phyloP scores from a whole-genome alignment of 2,888 invertebrate genomes.

The Phytoseiulus persimilis region DNA sequence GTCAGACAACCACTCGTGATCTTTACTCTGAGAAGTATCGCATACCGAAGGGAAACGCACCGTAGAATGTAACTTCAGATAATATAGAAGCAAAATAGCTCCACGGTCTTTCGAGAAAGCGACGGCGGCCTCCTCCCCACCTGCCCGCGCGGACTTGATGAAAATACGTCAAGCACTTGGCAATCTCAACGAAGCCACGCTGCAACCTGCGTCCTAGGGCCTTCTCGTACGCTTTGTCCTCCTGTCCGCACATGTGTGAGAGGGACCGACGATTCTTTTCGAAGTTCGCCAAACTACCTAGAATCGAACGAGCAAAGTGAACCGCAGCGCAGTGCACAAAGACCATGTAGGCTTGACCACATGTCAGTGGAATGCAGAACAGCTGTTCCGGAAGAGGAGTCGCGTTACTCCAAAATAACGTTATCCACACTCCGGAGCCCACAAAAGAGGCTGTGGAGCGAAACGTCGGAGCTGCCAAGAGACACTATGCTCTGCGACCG shows the following conservation, averaged over 20 bases:
- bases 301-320: background rate
- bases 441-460: no score
- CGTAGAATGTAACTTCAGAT: no score
- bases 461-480: no score
- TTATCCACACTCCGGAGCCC: background rate
- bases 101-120: background rate
- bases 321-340: background rate
- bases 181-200: no score
- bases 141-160: no score
- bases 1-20: no score
- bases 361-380: background rate
- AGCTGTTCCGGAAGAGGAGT: background rate
- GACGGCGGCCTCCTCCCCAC: background rate
- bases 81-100: background rate
- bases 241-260: no score
- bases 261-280: background rate
- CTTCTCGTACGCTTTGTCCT: no score
- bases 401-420: background rate
- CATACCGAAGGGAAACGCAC: no score
- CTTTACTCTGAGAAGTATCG: background rate
- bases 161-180: no score
- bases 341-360: background rate
- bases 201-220: no score
- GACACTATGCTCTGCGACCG: no score
- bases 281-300: background rate